A percentile compares a stretch with the other conserved stretches of the same genome.
phyloP scores from a whole-genome alignment of 2,113 vertebrate genomes.

The Vulpes lagopus region DNA sequence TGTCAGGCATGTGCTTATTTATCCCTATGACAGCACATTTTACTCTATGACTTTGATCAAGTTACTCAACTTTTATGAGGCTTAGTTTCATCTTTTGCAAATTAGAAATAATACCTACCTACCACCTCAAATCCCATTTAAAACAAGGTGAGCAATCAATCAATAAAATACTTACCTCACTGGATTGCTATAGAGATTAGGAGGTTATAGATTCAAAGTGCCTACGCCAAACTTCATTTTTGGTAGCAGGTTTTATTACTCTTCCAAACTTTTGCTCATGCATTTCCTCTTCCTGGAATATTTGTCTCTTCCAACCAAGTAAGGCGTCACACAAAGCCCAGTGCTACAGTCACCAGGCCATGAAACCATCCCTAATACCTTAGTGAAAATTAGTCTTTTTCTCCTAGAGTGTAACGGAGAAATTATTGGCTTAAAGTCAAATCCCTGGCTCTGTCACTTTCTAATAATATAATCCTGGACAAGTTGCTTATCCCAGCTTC shows the following conservation, averaged over 20 bases:
- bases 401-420: not conserved
- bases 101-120: slow-evolving; percentile 12
- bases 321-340: not conserved
- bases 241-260: not conserved
- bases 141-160: not conserved
- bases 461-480: not conserved
- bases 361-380: not conserved
- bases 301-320: not conserved
- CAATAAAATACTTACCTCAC: slow-evolving; percentile 7
- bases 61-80: not conserved
- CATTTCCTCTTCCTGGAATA: not conserved
- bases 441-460: not conserved
- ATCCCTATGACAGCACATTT: not conserved
- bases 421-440: not conserved
- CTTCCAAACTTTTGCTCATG: not conserved
- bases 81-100: slow-evolving; percentile 36
- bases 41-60: not conserved
- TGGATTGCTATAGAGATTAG: not conserved
- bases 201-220: not conserved
- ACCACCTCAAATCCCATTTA: slow-evolving; percentile 46
- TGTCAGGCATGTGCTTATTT: not conserved
- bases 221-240: not conserved
- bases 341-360: not conserved
- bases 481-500: not conserved
- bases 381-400: slow-evolving; percentile 26